Percentiles rank a stretch among this genome's conserved stretches.
These are phyloP conservation scores for Drosophila lowei DNA, from an alignment of 1,140 invertebrate species.

Conservation along the genomic window DNA sequence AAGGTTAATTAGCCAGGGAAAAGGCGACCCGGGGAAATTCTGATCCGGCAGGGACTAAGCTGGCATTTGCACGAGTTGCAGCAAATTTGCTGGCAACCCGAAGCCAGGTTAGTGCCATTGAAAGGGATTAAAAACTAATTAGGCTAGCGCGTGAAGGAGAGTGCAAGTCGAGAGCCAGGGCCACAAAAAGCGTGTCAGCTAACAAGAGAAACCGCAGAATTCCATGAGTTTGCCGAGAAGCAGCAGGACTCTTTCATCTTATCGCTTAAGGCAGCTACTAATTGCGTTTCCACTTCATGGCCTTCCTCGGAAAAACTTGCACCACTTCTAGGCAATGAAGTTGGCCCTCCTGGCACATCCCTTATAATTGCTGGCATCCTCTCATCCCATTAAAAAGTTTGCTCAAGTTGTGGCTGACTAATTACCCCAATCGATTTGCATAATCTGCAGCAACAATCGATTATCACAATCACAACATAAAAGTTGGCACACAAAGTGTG, in stretches of 20 bases:
- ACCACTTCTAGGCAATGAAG: background rate
- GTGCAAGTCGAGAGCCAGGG: constrained; percentile 15
- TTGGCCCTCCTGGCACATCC: background rate
- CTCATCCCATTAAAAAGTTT: constrained; percentile 18
- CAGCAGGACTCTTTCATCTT: constrained; percentile 1
- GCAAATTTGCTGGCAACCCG: constrained; percentile 24
- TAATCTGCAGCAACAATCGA: constrained; percentile 56
- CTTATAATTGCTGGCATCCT: background rate
- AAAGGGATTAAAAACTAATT: constrained; percentile 67
- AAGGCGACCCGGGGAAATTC: constrained; percentile 12
- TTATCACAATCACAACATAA: constrained; percentile 48
- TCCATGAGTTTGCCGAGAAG: background rate
- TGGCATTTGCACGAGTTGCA: constrained; percentile 26
- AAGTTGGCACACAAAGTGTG: constrained; percentile 51
- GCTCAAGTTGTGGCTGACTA: constrained; percentile 17
- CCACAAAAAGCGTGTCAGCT: constrained; percentile 27
- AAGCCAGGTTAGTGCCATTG: constrained; percentile 34
- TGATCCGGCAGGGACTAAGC: background rate
- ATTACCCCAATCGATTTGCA: constrained; percentile 55
- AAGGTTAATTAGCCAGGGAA: constrained; percentile 60
- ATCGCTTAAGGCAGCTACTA: constrained; percentile 6
- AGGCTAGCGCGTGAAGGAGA: constrained; percentile 15
- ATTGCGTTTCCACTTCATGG: constrained; percentile 4
- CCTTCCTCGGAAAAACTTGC: constrained; percentile 7
- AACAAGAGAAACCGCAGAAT: constrained; percentile 23